These are phyloP conservation scores for Chromoteleia sp. DNA, from an alignment of 2,888 invertebrate genomes.

Conservation along the genomic window DNA sequence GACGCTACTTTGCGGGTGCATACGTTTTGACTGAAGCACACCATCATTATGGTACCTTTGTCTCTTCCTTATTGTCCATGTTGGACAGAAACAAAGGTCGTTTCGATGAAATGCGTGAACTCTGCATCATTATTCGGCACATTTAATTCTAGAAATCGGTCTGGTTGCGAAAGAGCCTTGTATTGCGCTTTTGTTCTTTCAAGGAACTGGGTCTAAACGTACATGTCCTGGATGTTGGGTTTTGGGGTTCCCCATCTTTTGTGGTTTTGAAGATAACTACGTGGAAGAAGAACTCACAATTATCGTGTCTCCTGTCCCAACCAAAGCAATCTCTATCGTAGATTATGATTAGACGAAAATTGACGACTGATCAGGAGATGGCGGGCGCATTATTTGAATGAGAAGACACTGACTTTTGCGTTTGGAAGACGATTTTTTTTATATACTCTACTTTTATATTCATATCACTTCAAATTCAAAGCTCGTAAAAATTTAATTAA, in stretches of 20 bases:
- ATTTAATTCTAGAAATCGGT: slow-evolving; percentile 32
- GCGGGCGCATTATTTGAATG: no score
- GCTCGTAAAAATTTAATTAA: neutral
- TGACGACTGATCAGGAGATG: neutral
- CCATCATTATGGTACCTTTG: slow-evolving; percentile 42
- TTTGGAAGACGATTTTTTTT: neutral
- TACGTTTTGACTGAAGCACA: slow-evolving; percentile 43
- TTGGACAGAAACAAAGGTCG: slow-evolving; percentile 57
- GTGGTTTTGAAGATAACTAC: slow-evolving; percentile 2
- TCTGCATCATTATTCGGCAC: slow-evolving; percentile 39
- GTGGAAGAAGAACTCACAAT: slow-evolving; percentile 27
- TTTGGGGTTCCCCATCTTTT: slow-evolving; percentile 5
- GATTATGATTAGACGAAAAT: neutral
- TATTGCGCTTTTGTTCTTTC: slow-evolving; percentile 46
- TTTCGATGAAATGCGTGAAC: slow-evolving; percentile 36
- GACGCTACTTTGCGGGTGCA: slow-evolving; percentile 14
- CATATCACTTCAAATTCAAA: neutral
- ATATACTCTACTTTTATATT: slow-evolving; percentile 10
- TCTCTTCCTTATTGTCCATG: slow-evolving; percentile 59
- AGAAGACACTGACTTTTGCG: no score
- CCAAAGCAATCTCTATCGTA: neutral
- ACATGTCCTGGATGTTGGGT: slow-evolving; percentile 2
- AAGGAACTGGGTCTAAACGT: slow-evolving; percentile 22
- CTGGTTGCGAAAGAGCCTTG: slow-evolving; percentile 21
- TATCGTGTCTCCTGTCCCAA: slow-evolving; percentile 10